Conservation (phyloP, 1,140 invertebrate species). For the Chironomus striatipennis region DNA sequence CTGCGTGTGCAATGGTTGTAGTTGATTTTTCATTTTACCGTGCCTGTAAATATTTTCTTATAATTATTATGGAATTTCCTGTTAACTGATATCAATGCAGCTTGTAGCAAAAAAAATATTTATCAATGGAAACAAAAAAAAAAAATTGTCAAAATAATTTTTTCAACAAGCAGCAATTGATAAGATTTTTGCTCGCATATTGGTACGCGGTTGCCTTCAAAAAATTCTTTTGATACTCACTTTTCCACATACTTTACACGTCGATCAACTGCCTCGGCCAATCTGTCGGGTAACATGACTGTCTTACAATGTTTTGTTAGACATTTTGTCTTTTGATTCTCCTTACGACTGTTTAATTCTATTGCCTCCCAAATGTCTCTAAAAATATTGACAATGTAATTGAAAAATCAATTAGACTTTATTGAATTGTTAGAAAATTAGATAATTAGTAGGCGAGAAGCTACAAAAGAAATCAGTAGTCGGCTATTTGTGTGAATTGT, state of each 20-base stretch:
- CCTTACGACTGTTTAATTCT: slow-evolving; percentile 31
- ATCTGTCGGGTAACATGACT: slow-evolving; percentile 50
- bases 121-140: neutral
- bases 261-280: slow-evolving; percentile 48
- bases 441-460: no score
- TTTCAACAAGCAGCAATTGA: neutral
- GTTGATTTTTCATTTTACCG: slow-evolving; percentile 36
- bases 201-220: neutral
- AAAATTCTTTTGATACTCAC: slow-evolving; percentile 29
- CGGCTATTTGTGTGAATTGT: no score
- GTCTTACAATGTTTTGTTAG: slow-evolving; percentile 49
- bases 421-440: neutral
- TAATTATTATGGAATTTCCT: neutral
- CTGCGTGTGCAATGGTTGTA: slow-evolving; percentile 52
- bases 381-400: slow-evolving; percentile 27
- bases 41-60: slow-evolving; percentile 30
- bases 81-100: neutral
- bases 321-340: slow-evolving; percentile 39
- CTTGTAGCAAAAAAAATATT: neutral
- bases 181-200: neutral
- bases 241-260: slow-evolving; percentile 32
- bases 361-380: slow-evolving; percentile 38
- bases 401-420: neutral
- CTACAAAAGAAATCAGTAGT: no score
- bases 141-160: neutral